Evolutionary conservation across 1,140 invertebrate genomes (phyloP).

Genomic region (Pararge aegeria): DNA sequence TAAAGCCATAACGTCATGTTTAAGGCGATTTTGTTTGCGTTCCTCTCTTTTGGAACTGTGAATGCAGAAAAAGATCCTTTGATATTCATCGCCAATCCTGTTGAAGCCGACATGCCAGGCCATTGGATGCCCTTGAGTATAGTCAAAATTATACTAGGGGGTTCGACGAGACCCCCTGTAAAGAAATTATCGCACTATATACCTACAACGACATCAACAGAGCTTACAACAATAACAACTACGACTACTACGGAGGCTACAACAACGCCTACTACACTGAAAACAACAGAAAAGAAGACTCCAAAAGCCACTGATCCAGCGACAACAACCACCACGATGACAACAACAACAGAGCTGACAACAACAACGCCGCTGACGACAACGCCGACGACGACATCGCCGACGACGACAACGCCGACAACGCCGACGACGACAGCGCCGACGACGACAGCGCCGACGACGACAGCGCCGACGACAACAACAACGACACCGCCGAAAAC

Average conservation of each 20-base stretch:
- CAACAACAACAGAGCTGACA: slow-evolving; percentile 12
- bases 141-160: slow-evolving; percentile 39
- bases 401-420: background rate
- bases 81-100: slow-evolving; percentile 52
- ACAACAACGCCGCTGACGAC: slow-evolving; percentile 27
- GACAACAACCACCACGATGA: background rate
- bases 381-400: slow-evolving; percentile 9
- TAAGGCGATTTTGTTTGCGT: background rate
- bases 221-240: slow-evolving; percentile 16
- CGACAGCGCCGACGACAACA: background rate
- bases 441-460: background rate
- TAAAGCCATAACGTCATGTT: background rate
- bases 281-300: no score
- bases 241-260: slow-evolving; percentile 20
- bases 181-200: background rate
- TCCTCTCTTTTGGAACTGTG: slow-evolving; percentile 1
- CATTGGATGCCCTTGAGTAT: slow-evolving; percentile 53
- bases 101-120: slow-evolving; percentile 48
- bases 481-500: slow-evolving; percentile 14
- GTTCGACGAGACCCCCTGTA: slow-evolving; percentile 12
- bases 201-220: slow-evolving; percentile 6
- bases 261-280: background rate
- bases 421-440: background rate
- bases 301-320: no score
- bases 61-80: slow-evolving; percentile 36